Evolutionary conservation across 2,113 vertebrate genomes (phyloP), one percentile per base, ranked within the genome.

Genomic region (Lipophrys pholis): DNA sequence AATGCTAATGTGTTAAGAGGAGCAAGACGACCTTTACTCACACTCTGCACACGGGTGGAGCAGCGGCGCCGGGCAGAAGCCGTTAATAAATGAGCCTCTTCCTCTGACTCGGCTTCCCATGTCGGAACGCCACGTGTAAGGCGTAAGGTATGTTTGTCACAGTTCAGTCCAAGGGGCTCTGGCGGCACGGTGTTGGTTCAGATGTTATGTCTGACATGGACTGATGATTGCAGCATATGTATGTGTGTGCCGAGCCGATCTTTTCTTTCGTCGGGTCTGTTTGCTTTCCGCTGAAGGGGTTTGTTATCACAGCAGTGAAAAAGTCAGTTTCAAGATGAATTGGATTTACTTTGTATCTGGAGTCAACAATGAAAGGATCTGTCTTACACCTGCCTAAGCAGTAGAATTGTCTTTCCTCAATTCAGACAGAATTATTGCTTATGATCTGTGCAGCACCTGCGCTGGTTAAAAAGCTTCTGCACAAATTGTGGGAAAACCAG

Each of bases 1-100:
- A 92, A 93, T 93, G 91, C 91, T 92, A 93, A 93, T 92, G 88
- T 81, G 78, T 85, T 90, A 89, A 91, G 83, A 88, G 76, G 84
- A 84, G 83, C 84, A 89, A 86, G 87, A 88, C 87, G 85, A 90
- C 89, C 90, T 92, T 90, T 89, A 79, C 73, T 84, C 80, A 73
- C 70, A 76, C 58, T 70, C 62, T 55, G 69, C 56, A 50, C 42
- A 8, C 41, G 36, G 81, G 73, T 49, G 6, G 60, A 72, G 68
- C 14, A 12, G 78, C 66, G 54, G 59, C 66, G 68, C 66, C 35
- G 72, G 89, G 63, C 85, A 76, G 76, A 84, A 55, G 66, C 66
- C 56, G 73, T 40, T 83, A 85, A 89, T 87, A 84, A 87, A 89
- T 64, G 66, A 88, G 79, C 69, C 61, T 76, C 84, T 86, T 86